A percentile compares a stretch with the other conserved stretches of the same genome.
Conservation (phyloP, 2,797 vertebrate species). For the Glyptemys insculpta region DNA sequence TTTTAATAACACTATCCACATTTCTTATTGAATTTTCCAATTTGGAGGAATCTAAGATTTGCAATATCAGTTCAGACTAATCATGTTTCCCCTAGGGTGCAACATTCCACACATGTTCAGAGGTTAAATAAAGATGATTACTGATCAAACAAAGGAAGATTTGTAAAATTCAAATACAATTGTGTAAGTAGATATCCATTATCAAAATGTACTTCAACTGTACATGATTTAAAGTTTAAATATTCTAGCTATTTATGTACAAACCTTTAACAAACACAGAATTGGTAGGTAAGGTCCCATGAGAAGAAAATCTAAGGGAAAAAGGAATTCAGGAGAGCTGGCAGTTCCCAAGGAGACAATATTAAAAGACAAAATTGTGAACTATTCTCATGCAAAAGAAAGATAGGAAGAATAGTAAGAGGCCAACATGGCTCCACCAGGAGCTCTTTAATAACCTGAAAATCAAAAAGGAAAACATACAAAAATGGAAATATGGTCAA, state of each 20-base stretch:
- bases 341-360: not conserved
- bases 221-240: not conserved
- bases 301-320: not conserved
- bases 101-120: not conserved
- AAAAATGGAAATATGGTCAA: not conserved
- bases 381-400: not conserved
- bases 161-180: not conserved
- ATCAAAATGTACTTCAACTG: not conserved
- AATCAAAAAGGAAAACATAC: not conserved
- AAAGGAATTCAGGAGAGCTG: not conserved
- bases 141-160: not conserved
- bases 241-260: not conserved
- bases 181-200: not conserved
- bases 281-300: not conserved
- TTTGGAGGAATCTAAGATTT: not conserved
- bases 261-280: not conserved
- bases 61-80: not conserved
- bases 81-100: not conserved
- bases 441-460: not conserved
- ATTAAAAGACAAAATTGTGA: not conserved
- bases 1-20: not conserved
- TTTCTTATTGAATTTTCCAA: not conserved
- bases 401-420: not conserved
- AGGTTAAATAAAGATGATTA: not conserved
- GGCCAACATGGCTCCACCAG: not conserved